phyloP scores from a whole-genome alignment of 2,797 vertebrate species.

The Bryconaethiops microstoma region DNA sequence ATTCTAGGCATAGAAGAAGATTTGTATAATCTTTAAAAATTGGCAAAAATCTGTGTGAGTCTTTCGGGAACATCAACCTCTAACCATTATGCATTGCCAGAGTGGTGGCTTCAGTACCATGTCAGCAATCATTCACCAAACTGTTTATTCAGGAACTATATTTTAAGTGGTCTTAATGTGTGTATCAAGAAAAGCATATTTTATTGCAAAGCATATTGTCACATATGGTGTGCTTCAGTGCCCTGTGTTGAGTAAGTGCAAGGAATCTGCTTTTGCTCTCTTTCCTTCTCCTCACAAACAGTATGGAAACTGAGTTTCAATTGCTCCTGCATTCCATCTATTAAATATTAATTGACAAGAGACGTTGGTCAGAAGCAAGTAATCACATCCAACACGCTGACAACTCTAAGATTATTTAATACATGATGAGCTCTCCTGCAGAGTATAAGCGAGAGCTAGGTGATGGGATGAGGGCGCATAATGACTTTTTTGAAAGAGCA shows the following conservation, averaged over 20 bases:
- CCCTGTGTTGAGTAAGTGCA: neutral
- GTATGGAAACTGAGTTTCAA: constrained; percentile 10
- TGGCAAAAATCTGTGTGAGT: too few species aligned
- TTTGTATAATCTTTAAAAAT: too few species aligned
- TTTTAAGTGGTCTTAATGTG: too few species aligned
- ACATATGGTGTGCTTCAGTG: neutral
- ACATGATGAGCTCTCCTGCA: neutral
- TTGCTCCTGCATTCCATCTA: constrained; percentile 22
- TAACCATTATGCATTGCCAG: too few species aligned
- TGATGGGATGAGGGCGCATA: neutral
- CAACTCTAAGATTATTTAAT: constrained; percentile 4
- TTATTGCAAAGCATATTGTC: neutral
- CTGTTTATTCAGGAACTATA: too few species aligned
- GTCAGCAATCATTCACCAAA: too few species aligned
- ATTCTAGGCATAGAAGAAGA: too few species aligned
- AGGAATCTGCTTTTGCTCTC: neutral
- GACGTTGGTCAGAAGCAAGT: neutral
- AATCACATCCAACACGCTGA: neutral
- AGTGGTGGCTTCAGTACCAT: too few species aligned
- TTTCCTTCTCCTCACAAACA: constrained; percentile 3
- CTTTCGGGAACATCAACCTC: too few species aligned
- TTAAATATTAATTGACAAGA: constrained; percentile 44
- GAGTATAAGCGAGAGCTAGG: neutral
- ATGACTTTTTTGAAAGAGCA: constrained; percentile 6
- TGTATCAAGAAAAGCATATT: neutral